Evolutionary conservation across 2,888 invertebrate genomes (phyloP).

Genomic region (Eremobia ochroleuca): DNA sequence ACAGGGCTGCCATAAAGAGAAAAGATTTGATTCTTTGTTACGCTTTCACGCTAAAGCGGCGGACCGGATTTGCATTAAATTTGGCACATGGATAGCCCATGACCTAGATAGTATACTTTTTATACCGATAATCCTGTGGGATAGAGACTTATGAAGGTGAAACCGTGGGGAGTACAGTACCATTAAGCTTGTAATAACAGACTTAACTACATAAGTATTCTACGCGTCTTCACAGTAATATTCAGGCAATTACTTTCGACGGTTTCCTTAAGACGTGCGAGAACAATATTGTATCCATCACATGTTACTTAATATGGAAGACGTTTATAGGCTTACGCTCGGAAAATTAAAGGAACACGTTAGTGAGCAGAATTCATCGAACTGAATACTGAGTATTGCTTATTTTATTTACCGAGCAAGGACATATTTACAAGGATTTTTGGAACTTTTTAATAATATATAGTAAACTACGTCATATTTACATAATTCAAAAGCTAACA

Average conservation of each 20-base stretch:
- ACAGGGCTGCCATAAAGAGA: too few species aligned
- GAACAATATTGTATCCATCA: background rate
- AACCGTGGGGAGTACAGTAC: background rate
- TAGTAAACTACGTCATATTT: too few species aligned
- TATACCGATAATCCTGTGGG: too few species aligned
- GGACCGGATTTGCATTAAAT: too few species aligned
- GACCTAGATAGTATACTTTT: too few species aligned
- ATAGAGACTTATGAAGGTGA: too few species aligned
- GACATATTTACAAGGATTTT: too few species aligned
- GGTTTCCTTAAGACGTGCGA: background rate
- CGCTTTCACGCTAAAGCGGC: too few species aligned
- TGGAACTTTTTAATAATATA: too few species aligned
- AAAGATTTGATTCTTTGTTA: too few species aligned
- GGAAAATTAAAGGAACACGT: background rate
- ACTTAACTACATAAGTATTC: background rate
- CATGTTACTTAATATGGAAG: background rate
- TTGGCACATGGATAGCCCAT: too few species aligned
- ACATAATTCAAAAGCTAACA: too few species aligned
- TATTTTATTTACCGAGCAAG: background rate
- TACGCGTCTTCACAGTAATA: background rate
- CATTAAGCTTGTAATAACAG: background rate
- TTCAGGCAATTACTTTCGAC: background rate
- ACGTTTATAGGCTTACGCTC: background rate
- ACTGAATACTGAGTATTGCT: background rate
- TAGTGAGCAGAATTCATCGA: background rate